phyloP scores from a whole-genome alignment of 64 coral and sea anemone genomes.

The Dendronephthya gigantea region DNA sequence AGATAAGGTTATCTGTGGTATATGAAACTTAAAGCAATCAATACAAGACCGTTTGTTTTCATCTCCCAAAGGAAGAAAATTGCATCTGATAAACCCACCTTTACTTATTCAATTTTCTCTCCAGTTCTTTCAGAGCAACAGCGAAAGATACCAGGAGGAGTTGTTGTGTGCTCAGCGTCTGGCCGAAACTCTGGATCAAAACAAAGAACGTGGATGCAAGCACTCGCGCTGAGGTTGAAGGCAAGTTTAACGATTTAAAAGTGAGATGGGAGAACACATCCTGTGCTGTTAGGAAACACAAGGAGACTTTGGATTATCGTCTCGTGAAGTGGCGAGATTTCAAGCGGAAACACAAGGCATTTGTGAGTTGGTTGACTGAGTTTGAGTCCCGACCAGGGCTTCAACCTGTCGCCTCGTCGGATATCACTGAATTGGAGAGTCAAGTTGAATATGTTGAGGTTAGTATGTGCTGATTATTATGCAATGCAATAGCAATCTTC shows the following conservation, averaged over 20 bases:
- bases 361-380: slow-evolving; percentile 62
- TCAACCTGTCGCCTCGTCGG: slow-evolving; percentile 45
- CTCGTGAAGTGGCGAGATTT: slow-evolving; percentile 54
- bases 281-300: slow-evolving; percentile 32
- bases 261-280: slow-evolving; percentile 24
- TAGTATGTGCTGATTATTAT: not conserved
- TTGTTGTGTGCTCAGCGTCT: slow-evolving; percentile 41
- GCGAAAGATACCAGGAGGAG: slow-evolving; percentile 47
- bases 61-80: too few relatives aligned
- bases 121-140: slow-evolving; percentile 71
- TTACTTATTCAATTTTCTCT: not conserved
- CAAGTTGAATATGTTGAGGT: slow-evolving; percentile 99
- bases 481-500: not conserved
- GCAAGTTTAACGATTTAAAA: slow-evolving; percentile 37
- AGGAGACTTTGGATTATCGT: slow-evolving; percentile 42
- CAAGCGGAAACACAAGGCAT: slow-evolving; percentile 31
- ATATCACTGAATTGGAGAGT: slow-evolving; percentile 70
- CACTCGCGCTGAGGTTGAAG: slow-evolving; percentile 32
- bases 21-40: too few relatives aligned
- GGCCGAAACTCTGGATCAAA: slow-evolving; percentile 64
- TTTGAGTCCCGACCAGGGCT: slow-evolving; percentile 68
- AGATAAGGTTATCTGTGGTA: too few relatives aligned
- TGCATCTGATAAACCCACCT: not conserved
- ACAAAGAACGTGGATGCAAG: slow-evolving; percentile 35
- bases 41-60: too few relatives aligned